phyloP scores from a whole-genome alignment of 2,888 invertebrate species.

The Erebia aethiops region DNA sequence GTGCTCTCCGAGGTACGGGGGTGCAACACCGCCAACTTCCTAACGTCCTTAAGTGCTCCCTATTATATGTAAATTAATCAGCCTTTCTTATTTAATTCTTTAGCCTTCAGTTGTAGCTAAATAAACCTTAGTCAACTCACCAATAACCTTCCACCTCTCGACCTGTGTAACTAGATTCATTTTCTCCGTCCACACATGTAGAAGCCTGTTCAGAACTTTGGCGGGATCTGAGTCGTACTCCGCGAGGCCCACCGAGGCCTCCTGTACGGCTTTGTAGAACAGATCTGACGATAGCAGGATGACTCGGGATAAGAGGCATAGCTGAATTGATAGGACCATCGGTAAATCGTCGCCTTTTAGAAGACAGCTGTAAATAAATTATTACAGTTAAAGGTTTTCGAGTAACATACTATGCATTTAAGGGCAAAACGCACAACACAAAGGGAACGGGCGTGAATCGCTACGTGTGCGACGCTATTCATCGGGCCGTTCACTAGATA shows the following conservation, averaged over 20 bases:
- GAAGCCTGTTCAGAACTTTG: conserved; percentile 86
- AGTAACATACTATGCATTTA: no score
- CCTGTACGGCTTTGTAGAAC: conserved; percentile 83
- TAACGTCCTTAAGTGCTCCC: no score
- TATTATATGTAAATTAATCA: no score
- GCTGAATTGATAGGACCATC: conserved; percentile 89
- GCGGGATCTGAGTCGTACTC: conserved; percentile 83
- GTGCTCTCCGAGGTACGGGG: no score
- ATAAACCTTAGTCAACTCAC: conserved; percentile 64
- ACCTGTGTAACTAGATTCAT: conserved; percentile 90
- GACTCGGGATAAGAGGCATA: conserved; percentile 90
- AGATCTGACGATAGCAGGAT: conserved; percentile 87
- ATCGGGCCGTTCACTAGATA: no score
- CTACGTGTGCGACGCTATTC: no score
- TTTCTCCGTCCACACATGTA: conserved; percentile 90
- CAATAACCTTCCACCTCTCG: conserved; percentile 92
- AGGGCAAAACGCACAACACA: no score
- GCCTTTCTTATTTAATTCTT: no score
- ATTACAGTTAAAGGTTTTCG: no score
- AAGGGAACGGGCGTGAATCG: no score
- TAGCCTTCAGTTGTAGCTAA: no score
- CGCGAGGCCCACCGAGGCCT: conserved; percentile 66
- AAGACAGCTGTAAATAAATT: conserved; percentile 79
- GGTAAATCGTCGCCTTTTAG: conserved; percentile 87
- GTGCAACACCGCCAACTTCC: no score